A percentile compares a stretch with the other conserved stretches of the same genome.
phyloP scores from a whole-genome alignment of 2,113 vertebrate genomes.

The Hystrix brachyura region DNA sequence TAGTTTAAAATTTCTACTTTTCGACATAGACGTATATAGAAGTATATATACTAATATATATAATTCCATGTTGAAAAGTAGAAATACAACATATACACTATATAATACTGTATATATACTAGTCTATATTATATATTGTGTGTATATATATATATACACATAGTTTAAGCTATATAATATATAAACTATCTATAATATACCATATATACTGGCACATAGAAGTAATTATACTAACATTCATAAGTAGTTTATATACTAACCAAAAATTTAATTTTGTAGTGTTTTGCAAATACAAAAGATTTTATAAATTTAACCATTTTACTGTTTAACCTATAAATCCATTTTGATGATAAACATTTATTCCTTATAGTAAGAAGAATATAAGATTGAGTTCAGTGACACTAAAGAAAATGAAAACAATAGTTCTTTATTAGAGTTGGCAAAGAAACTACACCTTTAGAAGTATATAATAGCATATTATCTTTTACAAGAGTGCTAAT shows the following conservation, averaged over 20 bases:
- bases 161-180: no score
- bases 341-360: conserved; percentile 38
- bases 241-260: background rate
- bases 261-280: background rate
- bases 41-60: no score
- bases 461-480: background rate
- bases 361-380: background rate
- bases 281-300: background rate
- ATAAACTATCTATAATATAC: no score
- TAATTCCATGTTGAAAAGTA: no score
- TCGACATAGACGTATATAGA: background rate
- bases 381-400: background rate
- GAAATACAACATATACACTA: no score
- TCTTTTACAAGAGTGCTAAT: conserved; percentile 1
- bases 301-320: background rate
- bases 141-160: no score
- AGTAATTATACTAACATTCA: conserved; percentile 5
- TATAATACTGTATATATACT: no score
- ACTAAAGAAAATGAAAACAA: conserved; percentile 24
- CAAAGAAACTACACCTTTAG: background rate
- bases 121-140: no score
- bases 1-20: background rate
- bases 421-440: conserved; percentile 4
- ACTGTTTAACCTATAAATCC: background rate
- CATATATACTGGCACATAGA: no score